These are phyloP conservation scores for Latrodectus hesperus DNA, from an alignment of 2,888 invertebrate species.

Conservation along the genomic window DNA sequence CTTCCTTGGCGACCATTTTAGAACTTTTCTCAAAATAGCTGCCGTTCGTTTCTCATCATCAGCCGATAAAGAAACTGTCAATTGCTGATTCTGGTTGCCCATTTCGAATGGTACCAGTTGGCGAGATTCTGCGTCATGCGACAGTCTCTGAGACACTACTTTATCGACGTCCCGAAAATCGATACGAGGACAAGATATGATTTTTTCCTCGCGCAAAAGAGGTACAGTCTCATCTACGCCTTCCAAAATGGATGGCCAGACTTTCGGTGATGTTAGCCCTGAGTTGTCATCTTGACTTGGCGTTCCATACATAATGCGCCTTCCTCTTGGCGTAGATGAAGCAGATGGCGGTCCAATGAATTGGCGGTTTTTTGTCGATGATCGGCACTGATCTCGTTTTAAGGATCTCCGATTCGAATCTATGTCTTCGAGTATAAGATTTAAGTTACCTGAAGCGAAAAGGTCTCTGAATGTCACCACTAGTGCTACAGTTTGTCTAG, in stretches of 20 bases:
- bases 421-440: slow-evolving; percentile 39
- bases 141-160: background rate
- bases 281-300: background rate
- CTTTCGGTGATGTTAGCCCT: background rate
- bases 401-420: background rate
- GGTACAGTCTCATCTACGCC: background rate
- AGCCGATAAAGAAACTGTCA: slow-evolving; percentile 12
- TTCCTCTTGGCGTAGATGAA: background rate
- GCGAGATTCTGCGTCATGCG: background rate
- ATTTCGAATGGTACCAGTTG: background rate
- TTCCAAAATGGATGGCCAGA: too few species aligned
- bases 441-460: slow-evolving; percentile 24
- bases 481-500: slow-evolving; percentile 24
- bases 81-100: background rate
- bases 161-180: background rate
- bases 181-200: background rate
- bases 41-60: slow-evolving; percentile 51
- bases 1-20: slow-evolving; percentile 53
- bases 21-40: slow-evolving; percentile 14
- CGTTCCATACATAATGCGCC: background rate
- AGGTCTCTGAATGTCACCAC: slow-evolving; percentile 54
- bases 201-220: background rate
- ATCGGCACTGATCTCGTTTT: background rate
- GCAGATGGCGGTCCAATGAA: background rate
- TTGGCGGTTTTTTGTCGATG: too few species aligned